phyloP scores from a whole-genome alignment of 1,140 invertebrate genomes.

The Bacillus rossius region DNA sequence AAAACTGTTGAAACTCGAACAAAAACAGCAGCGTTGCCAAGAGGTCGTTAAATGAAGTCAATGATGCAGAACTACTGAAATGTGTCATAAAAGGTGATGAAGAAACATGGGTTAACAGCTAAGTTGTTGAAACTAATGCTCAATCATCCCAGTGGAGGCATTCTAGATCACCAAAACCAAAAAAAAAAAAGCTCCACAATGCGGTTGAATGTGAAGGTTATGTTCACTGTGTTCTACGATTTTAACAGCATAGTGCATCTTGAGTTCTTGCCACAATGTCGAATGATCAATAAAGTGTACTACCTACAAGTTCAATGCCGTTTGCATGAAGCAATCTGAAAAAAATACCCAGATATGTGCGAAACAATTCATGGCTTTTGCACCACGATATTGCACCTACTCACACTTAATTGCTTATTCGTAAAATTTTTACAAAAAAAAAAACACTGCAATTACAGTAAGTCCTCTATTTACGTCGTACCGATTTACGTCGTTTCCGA shows the following conservation, averaged over 20 bases:
- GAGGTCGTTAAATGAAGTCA: constrained; percentile 26
- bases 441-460: neutral
- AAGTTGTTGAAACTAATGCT: constrained; percentile 25
- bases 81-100: constrained; percentile 31
- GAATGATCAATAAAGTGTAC: constrained; percentile 5
- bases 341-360: neutral
- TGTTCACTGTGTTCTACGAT: constrained; percentile 10
- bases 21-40: constrained; percentile 25
- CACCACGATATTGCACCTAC: constrained; percentile 1
- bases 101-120: constrained; percentile 30
- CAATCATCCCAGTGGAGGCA: constrained; percentile 12
- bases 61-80: constrained; percentile 29
- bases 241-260: constrained; percentile 8
- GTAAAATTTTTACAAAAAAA: neutral
- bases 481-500: too few relatives aligned
- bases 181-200: constrained; percentile 21
- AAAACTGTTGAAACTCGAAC: constrained; percentile 14
- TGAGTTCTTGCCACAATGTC: constrained; percentile 5
- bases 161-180: constrained; percentile 15
- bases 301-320: neutral
- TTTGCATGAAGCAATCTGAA: neutral
- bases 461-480: too few relatives aligned
- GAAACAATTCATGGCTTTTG: too few relatives aligned
- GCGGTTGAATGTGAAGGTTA: constrained; percentile 10
- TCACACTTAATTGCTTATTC: neutral